phyloP scores from a whole-genome alignment of 2,797 vertebrate species.

The Mico argentatus region DNA sequence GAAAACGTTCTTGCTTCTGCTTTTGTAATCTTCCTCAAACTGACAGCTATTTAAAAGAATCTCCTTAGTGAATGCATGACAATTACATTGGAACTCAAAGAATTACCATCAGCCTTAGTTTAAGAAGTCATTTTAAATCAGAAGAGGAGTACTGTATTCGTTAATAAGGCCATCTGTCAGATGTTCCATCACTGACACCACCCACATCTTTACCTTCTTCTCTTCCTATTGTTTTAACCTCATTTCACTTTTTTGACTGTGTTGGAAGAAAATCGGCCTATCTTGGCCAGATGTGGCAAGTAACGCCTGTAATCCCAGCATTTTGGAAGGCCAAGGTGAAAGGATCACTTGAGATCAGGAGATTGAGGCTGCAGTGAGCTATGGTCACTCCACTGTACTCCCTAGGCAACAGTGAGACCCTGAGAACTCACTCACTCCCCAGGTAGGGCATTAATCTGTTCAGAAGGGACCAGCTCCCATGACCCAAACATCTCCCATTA shows the following conservation, averaged over 20 bases:
- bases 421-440: background rate
- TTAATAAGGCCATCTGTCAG: background rate
- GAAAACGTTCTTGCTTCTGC: constrained; percentile 46
- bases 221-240: background rate
- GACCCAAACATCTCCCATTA: background rate
- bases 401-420: background rate
- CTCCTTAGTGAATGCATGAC: background rate
- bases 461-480: background rate
- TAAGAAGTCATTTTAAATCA: background rate
- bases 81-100: background rate
- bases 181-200: background rate
- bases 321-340: no score
- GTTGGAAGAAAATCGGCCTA: background rate
- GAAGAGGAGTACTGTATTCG: background rate
- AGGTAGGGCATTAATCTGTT: background rate
- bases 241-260: background rate
- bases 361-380: no score
- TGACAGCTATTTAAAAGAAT: constrained; percentile 43
- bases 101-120: background rate
- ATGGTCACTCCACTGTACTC: background rate
- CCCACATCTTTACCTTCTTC: background rate
- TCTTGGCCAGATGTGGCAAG: no score
- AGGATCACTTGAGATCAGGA: no score
- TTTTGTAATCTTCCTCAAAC: constrained; percentile 58
- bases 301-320: no score